Base-by-base conservation (phyloP, 2,888 invertebrate species). In the Keiferia lycopersicella region DNA sequence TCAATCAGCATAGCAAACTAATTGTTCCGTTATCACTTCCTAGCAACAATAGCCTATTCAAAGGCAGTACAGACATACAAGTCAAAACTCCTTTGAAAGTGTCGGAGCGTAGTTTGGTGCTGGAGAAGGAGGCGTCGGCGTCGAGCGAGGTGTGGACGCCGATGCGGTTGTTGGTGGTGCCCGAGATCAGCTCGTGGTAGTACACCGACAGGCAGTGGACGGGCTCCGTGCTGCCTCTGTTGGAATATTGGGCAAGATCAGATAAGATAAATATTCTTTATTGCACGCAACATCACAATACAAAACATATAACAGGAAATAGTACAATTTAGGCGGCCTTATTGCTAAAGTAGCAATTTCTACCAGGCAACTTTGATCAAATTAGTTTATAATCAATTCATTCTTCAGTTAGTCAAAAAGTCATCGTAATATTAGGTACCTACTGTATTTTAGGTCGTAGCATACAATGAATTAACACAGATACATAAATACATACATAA, bases 11-110 rank as follows among this genome's bases (percentile, higher is more conserved):
- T 51, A 97, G 89, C 66, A 97, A 88, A 69, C 94, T 95, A 70
- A 97, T 96, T 71, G 94, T 95, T 18, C 99, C 99, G 75, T 96
- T 97, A 80, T 98, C 99, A 51, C 98, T 96, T 12, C 98, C 99
- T 26, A 99, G 91, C 22, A 99, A 90, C 64, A 99, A 91, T 65
- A 98, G 92, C 76, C 97, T 94, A 86, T 99, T 99, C 6, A 98
- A 90, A 2, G 98, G 98, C 71, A 99, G 87, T 51, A 98, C 94
- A 0, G 96, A 94, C 95, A 99, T 95, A 56, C 97, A 95, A 11
- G 98, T 98, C 14, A 99, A 92, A 10, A 98, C 95, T 7, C 99
- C 99, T 77, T 95, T 96, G 82, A 99, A 97, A 2, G 96, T 95
- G 80, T 98, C 98, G 0, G 97, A 95, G 39, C 97, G 93, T 14